phyloP scores from a whole-genome alignment of 2,113 vertebrate genomes.

The Hippopotamus amphibius region DNA sequence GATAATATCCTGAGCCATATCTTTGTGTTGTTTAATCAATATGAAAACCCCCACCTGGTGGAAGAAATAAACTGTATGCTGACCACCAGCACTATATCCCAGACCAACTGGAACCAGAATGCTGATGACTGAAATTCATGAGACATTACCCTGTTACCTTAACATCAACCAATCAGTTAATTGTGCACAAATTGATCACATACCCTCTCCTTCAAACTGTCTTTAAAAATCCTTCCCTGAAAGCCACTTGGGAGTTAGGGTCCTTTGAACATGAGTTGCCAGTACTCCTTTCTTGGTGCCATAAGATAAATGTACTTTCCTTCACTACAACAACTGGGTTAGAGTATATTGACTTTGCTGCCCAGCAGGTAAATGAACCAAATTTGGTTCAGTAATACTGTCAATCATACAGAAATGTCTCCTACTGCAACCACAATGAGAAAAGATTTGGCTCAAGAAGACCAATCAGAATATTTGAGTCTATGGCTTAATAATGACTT shows the following conservation, averaged over 20 bases:
- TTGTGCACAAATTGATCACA: neutral
- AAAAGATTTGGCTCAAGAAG: neutral
- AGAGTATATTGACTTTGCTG: neutral
- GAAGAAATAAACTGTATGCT: no score
- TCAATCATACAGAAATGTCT: neutral
- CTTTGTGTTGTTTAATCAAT: no score
- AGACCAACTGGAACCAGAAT: no score
- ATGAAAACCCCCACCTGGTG: no score
- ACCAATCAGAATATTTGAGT: neutral
- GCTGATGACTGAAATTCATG: neutral
- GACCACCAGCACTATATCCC: no score
- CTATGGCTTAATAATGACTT: neutral
- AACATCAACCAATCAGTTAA: neutral
- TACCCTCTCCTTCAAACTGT: neutral
- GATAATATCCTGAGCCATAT: no score
- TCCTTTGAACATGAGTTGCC: neutral
- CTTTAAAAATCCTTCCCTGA: neutral
- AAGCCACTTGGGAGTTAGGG: neutral
- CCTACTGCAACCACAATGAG: neutral
- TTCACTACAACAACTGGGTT: neutral
- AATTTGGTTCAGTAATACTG: neutral
- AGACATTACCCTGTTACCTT: neutral
- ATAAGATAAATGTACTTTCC: neutral
- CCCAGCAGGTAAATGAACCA: neutral
- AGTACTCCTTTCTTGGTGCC: neutral